phyloP scores from a whole-genome alignment of 2,797 vertebrate genomes.

The Carcharodon carcharias region DNA sequence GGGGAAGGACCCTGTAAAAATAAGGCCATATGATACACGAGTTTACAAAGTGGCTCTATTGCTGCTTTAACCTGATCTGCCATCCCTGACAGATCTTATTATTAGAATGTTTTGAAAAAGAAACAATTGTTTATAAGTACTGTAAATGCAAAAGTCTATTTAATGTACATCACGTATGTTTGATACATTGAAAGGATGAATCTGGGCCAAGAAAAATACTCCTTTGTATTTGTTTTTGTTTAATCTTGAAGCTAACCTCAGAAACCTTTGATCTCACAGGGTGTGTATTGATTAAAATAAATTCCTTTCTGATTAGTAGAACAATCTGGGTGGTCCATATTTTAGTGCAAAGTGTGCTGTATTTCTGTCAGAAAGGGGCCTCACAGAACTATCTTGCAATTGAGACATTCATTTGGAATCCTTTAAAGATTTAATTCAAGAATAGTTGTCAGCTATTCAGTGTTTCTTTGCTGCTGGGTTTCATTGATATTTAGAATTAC shows the following conservation, averaged over 20 bases:
- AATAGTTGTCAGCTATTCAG: not conserved
- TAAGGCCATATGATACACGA: not conserved
- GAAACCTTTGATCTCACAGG: not conserved
- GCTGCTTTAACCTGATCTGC: not conserved
- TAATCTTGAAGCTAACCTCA: not conserved
- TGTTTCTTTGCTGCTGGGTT: not conserved
- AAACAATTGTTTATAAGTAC: not conserved
- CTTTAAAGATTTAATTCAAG: not conserved
- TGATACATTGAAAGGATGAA: not conserved
- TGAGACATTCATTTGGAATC: not conserved
- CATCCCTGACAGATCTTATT: not conserved
- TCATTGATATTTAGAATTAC: not conserved
- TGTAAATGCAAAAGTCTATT: not conserved
- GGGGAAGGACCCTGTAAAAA: not conserved
- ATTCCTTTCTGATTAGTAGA: not conserved
- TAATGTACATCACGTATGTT: not conserved
- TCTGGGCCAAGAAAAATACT: not conserved
- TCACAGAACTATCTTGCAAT: not conserved
- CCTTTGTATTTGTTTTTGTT: not conserved
- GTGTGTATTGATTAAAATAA: not conserved
- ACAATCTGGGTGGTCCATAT: not conserved
- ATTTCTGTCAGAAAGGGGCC: not conserved
- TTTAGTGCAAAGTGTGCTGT: not conserved
- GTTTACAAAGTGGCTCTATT: not conserved
- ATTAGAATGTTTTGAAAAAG: not conserved